phyloP scores from a whole-genome alignment of 2,888 invertebrate genomes.

The Plutella xylostella region DNA sequence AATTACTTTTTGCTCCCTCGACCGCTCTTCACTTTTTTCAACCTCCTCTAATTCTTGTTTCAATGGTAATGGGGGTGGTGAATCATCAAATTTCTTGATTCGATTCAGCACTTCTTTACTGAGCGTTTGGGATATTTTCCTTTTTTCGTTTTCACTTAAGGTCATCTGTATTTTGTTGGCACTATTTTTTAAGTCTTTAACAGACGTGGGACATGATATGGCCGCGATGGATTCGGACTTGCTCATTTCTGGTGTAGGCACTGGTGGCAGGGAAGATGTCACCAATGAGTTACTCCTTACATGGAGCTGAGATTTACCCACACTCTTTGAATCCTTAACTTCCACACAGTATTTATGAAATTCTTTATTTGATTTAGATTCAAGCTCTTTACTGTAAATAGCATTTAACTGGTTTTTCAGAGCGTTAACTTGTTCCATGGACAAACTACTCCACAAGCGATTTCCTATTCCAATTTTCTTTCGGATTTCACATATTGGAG shows the following conservation, averaged over 20 bases:
- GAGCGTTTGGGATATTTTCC: slow-evolving; percentile 76
- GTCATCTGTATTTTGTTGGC: slow-evolving; percentile 62
- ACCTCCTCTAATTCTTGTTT: slow-evolving; percentile 73
- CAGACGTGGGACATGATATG: slow-evolving; percentile 52
- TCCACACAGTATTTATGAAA: slow-evolving; percentile 72
- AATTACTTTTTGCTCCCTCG: too few relatives aligned
- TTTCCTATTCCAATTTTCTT: slow-evolving; percentile 75
- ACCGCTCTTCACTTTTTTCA: slow-evolving; percentile 40
- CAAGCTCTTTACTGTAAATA: slow-evolving; percentile 77
- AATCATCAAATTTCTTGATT: slow-evolving; percentile 57
- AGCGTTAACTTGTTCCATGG: slow-evolving; percentile 84
- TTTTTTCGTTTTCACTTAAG: slow-evolving; percentile 77
- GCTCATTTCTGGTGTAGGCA: slow-evolving; percentile 40
- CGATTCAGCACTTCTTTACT: slow-evolving; percentile 80
- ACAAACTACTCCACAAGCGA: slow-evolving; percentile 85
- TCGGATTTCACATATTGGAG: slow-evolving; percentile 51
- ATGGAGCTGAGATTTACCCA: slow-evolving; percentile 51
- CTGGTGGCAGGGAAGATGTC: slow-evolving; percentile 44
- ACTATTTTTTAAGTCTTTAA: slow-evolving; percentile 59
- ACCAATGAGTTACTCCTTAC: slow-evolving; percentile 71
- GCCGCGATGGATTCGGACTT: slow-evolving; percentile 72
- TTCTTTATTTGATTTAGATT: slow-evolving; percentile 44
- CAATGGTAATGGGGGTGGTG: slow-evolving; percentile 25
- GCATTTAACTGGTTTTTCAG: slow-evolving; percentile 84
- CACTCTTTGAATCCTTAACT: slow-evolving; percentile 51